These are phyloP conservation scores for Eudemis profundana DNA, from an alignment of 2,888 invertebrate genomes.

Conservation along the genomic window DNA sequence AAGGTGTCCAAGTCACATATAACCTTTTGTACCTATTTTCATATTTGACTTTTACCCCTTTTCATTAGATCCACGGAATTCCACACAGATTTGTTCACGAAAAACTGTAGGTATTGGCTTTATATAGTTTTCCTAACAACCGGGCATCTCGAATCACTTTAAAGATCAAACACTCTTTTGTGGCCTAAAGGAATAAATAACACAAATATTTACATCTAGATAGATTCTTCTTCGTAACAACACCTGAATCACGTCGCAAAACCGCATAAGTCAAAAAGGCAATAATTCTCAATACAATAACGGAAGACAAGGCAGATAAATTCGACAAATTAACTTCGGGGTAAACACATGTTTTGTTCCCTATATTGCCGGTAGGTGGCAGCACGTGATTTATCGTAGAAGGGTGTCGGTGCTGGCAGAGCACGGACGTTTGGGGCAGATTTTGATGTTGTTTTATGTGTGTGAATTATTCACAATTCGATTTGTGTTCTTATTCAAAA, in stretches of 20 bases:
- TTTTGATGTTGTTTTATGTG: conserved; percentile 49
- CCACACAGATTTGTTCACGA: no score
- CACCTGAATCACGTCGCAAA: conserved; percentile 37
- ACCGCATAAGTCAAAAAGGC: conserved; percentile 60
- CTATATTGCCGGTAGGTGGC: conserved; percentile 82
- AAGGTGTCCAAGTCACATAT: no score
- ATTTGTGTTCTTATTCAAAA: conserved; percentile 52
- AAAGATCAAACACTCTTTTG: no score
- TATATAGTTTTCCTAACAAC: no score
- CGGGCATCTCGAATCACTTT: no score
- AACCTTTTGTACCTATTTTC: no score
- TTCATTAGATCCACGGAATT: no score
- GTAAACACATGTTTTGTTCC: conserved; percentile 84
- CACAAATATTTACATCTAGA: no score
- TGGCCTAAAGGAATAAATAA: no score
- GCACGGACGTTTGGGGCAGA: conserved; percentile 60
- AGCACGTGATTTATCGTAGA: conserved; percentile 80
- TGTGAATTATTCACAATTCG: conserved; percentile 44
- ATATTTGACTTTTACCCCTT: no score
- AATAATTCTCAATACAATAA: conserved; percentile 80
- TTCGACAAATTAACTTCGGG: conserved; percentile 84
- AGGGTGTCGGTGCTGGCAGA: conserved; percentile 63
- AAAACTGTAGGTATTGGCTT: no score
- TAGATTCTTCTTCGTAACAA: not conserved
- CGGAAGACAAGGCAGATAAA: conserved; percentile 79